Evolutionary conservation across 2,113 vertebrate species (phyloP).

Genomic region (Centropus unirufus): DNA sequence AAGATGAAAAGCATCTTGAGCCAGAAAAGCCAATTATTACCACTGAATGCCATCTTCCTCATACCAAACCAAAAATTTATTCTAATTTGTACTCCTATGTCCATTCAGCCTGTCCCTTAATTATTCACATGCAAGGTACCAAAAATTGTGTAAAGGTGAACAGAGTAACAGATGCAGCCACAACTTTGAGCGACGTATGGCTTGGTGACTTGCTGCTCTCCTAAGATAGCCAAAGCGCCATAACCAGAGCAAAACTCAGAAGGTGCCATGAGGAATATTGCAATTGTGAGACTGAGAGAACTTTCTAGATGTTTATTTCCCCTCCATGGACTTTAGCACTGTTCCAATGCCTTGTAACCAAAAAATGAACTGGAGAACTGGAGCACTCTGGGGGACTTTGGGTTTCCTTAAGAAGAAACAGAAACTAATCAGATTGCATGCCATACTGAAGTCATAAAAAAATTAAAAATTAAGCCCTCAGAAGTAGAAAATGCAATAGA

Average conservation of each 20-base stretch:
- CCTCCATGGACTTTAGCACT: neutral
- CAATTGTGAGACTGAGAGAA: neutral
- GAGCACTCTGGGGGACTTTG: neutral
- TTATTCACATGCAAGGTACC: neutral
- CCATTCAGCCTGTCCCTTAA: neutral
- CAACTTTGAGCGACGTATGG: neutral
- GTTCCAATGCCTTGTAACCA: neutral
- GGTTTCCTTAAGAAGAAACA: neutral
- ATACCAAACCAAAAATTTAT: neutral
- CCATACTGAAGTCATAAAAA: neutral
- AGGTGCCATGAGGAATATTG: neutral
- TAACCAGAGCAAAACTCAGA: neutral
- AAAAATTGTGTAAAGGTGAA: neutral
- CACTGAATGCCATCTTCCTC: neutral
- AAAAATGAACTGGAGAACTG: neutral
- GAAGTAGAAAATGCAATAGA: neutral
- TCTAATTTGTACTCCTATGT: neutral
- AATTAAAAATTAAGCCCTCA: neutral
- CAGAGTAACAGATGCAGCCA: neutral
- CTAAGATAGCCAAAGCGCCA: neutral
- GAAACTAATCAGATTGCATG: neutral
- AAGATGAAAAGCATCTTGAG: neutral
- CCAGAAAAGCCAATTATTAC: neutral
- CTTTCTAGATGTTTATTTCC: neutral
- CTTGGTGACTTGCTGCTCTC: neutral